Percentiles rank a stretch among this genome's conserved stretches.
phyloP scores from a whole-genome alignment of 92 coral and sea anemone species.

The Actinernus sp. region DNA sequence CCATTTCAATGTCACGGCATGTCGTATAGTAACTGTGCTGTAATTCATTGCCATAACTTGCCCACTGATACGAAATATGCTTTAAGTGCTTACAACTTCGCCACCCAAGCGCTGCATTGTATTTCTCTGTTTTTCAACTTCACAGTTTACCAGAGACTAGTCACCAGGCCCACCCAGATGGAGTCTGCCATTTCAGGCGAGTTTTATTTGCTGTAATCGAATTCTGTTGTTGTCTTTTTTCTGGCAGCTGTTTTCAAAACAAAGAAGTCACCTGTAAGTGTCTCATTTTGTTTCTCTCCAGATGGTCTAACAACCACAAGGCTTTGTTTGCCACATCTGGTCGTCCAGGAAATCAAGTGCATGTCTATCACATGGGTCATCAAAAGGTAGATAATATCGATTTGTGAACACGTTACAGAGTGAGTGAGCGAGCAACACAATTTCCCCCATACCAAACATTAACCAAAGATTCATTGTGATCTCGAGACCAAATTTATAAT shows the following conservation, averaged over 20 bases:
- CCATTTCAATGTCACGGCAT: too few species aligned
- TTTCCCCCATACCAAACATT: neutral
- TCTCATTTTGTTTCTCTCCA: slow-evolving; percentile 11
- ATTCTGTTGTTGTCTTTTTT: too few species aligned
- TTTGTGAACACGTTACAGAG: too few species aligned
- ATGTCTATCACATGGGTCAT: slow-evolving; percentile 90
- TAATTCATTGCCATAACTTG: too few species aligned
- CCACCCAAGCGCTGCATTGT: too few species aligned
- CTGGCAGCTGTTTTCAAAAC: too few species aligned
- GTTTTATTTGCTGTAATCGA: neutral
- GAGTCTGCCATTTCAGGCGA: slow-evolving; percentile 93
- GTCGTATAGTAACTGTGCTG: too few species aligned
- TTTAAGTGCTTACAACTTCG: too few species aligned
- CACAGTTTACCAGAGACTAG: slow-evolving; percentile 85
- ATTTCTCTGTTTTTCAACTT: neutral
- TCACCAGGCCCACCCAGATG: slow-evolving; percentile 93
- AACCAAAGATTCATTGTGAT: neutral
- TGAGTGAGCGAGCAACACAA: too few species aligned
- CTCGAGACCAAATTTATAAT: too few species aligned
- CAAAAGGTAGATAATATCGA: slow-evolving; percentile 88
- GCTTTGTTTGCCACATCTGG: slow-evolving; percentile 95
- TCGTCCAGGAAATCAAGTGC: slow-evolving; percentile 96
- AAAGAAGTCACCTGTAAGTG: too few species aligned
- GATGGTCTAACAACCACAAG: slow-evolving; percentile 91
- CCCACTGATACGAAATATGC: too few species aligned